Base-by-base conservation (phyloP, 2,113 vertebrate genomes). In the Zosterops hypoxanthus region DNA sequence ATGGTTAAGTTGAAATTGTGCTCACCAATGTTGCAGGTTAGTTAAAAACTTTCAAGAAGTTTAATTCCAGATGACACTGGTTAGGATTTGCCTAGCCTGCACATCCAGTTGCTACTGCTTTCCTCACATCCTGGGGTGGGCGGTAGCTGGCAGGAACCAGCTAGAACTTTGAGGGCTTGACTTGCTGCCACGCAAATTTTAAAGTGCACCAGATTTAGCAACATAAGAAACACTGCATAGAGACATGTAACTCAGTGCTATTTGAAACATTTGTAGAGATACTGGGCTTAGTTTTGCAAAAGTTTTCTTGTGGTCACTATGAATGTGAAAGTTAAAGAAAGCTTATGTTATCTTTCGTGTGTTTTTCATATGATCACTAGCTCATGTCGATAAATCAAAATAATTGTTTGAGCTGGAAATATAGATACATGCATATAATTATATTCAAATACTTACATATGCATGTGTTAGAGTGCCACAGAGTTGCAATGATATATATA, bases 371-470 rank as follows among this genome's bases (percentile, higher is more conserved):
- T 46, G 57, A 49, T 57, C 25, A 11, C 21, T 66, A 56, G 22
- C 42, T 84, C 28, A 69, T 2, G 3, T 65, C 36, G 31, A 73
- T 26, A 71, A 70, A 61, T 26, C 29, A 69, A 72, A 63, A 26
- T 42, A 86, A 61, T 73, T 57, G 16, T 64, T 87, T 7, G 5
- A 68, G 52, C n/a, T 70, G 39, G 22, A 93, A 89, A 50, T 33
- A 25, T 2, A 57, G 23, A 7, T 60, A 17, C 0, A 2, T 26
- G 5, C n/a, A 15, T 56, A 13, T 24, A 36, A 8, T 59, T 44
- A 14, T 60, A 47, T 56, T 42, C 2, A 69, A 42, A 50, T 44
- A 24, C 22, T 42, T 17, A 9, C 21, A 31, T 64, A 31, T 26
- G 42, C 34, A 13, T 81, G 23, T 64, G 49, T 64, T 52, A 50